Evolutionary conservation across 35 echinoderm and acorn worm species (phyloP).

Genomic region (Strongylocentrotus purpuratus): DNA sequence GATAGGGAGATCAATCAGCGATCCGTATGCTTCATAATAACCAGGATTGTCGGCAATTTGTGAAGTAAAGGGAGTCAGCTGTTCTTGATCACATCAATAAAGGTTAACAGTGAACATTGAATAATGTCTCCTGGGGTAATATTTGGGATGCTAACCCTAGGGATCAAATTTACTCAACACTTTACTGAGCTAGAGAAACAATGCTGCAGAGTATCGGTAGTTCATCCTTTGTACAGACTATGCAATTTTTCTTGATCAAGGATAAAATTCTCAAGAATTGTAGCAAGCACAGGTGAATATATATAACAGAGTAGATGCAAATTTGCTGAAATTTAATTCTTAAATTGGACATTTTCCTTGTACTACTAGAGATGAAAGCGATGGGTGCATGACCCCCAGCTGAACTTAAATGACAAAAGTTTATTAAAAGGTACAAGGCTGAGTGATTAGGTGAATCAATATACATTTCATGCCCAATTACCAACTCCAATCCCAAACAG

Average conservation of each 20-base stretch:
- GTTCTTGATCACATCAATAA: conserved; percentile 4
- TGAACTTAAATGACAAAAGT: background rate
- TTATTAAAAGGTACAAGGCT: background rate
- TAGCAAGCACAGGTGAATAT: too few relatives aligned
- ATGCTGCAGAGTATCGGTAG: background rate
- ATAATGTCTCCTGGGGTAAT: background rate
- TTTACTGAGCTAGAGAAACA: background rate
- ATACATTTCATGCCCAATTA: background rate
- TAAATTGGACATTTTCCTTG: background rate
- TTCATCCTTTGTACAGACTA: background rate
- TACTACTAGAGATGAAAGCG: background rate
- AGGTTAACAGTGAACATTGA: background rate
- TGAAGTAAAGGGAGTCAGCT: background rate
- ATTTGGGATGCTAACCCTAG: background rate
- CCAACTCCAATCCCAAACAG: background rate
- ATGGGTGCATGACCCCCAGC: background rate
- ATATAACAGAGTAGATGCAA: too few relatives aligned
- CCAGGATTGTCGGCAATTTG: background rate
- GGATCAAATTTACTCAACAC: background rate
- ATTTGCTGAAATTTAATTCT: too few relatives aligned
- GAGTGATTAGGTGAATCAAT: background rate
- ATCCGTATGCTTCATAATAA: background rate
- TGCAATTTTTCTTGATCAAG: background rate
- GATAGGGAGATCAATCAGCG: background rate
- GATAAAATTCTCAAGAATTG: background rate